These are phyloP conservation scores for Edolisoma coerulescens DNA, from an alignment of 2,113 vertebrate genomes.

Conservation along the genomic window DNA sequence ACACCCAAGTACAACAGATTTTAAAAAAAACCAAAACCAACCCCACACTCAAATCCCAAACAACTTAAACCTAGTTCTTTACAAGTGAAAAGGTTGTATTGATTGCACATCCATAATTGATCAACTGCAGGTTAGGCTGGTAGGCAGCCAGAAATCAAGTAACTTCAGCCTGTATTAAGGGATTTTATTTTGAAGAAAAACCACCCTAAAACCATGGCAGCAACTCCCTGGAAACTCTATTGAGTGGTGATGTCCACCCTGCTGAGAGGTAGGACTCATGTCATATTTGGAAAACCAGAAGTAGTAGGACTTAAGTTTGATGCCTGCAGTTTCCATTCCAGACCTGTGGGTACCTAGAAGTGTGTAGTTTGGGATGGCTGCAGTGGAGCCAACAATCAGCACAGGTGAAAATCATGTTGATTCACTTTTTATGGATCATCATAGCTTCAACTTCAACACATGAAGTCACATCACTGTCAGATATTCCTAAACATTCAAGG, in stretches of 20 bases:
- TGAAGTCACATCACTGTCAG: not conserved
- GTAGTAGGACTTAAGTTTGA: not conserved
- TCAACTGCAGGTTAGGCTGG: not conserved
- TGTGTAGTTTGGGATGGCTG: not conserved
- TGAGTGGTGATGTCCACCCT: not conserved
- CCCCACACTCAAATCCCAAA: rapidly evolving
- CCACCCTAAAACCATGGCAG: not conserved
- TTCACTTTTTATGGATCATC: not conserved
- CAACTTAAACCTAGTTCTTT: not conserved
- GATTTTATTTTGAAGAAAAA: not conserved
- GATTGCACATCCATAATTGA: not conserved
- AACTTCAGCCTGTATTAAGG: not conserved
- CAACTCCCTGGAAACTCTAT: not conserved
- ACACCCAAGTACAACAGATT: not conserved
- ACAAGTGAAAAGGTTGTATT: not conserved
- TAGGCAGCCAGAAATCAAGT: not conserved
- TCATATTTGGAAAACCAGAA: not conserved
- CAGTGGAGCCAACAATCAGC: not conserved
- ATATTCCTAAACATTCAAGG: not conserved
- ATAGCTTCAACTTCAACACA: not conserved
- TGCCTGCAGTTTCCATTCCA: not conserved
- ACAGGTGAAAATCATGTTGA: not conserved
- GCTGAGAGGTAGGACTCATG: not conserved
- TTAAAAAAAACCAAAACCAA: not conserved
- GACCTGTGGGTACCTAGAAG: not conserved